phyloP scores from a whole-genome alignment of 2,888 invertebrate species.

The Fragum fragum region DNA sequence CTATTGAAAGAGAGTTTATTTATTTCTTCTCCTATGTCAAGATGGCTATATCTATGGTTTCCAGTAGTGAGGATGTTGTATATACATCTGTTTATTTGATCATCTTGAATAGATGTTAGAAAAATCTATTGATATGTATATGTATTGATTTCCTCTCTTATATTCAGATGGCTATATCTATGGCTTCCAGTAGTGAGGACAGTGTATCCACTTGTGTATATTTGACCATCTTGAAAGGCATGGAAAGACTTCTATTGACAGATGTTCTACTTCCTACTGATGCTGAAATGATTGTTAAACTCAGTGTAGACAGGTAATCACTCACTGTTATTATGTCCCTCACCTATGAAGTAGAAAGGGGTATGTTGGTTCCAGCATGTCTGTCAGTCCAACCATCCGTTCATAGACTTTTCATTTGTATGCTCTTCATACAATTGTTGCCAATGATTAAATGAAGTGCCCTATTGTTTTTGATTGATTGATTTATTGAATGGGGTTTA shows the following conservation, averaged over 20 bases:
- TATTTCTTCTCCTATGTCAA: slow-evolving; percentile 39
- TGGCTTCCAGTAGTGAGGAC: slow-evolving; percentile 84
- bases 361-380: too few relatives aligned
- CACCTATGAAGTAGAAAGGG: too few relatives aligned
- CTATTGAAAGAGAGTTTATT: too few relatives aligned
- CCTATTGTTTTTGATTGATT: too few relatives aligned
- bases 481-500: too few relatives aligned
- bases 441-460: too few relatives aligned
- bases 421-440: too few relatives aligned
- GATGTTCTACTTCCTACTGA: slow-evolving; percentile 82
- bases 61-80: slow-evolving; percentile 82
- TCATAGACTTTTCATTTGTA: too few relatives aligned
- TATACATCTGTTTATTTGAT: slow-evolving; percentile 83
- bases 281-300: slow-evolving; percentile 84
- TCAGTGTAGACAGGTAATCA: slow-evolving; percentile 62
- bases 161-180: slow-evolving; percentile 79
- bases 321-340: too few relatives aligned
- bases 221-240: slow-evolving; percentile 88
- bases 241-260: slow-evolving; percentile 90
- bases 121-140: slow-evolving; percentile 89
- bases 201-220: slow-evolving; percentile 83
- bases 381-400: too few relatives aligned
- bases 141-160: slow-evolving; percentile 42
- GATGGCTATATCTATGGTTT: slow-evolving; percentile 82
- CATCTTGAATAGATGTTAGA: slow-evolving; percentile 90